phyloP scores from a whole-genome alignment of 2,797 vertebrate species.

The Fistularia tabacaria region DNA sequence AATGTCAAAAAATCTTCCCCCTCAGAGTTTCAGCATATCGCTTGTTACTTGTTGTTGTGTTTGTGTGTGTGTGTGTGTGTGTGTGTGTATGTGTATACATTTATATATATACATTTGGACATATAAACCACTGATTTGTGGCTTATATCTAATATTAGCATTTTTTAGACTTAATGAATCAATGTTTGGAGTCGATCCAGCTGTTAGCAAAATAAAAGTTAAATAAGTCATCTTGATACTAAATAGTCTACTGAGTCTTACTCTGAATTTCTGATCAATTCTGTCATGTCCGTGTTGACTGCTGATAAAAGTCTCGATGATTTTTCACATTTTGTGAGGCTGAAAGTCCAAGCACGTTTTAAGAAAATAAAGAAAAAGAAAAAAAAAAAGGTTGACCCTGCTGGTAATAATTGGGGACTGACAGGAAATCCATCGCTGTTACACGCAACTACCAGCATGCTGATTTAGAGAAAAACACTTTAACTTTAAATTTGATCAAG shows the following conservation, averaged over 20 bases:
- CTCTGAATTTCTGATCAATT: conserved; percentile 35
- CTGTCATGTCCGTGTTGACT: conserved; percentile 24
- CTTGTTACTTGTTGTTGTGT: neutral
- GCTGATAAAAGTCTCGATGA: conserved; percentile 29
- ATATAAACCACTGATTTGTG: too few relatives aligned
- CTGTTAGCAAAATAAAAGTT: too few relatives aligned
- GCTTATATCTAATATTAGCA: too few relatives aligned
- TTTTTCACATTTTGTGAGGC: conserved; percentile 41
- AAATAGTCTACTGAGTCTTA: conserved; percentile 1
- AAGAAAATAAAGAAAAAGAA: conserved; percentile 5
- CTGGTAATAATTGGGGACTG: conserved; percentile 62
- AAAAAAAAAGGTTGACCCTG: conserved; percentile 37
- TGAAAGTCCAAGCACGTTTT: conserved; percentile 46
- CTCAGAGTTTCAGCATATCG: too few relatives aligned
- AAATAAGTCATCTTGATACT: too few relatives aligned
- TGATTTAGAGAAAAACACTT: conserved; percentile 66
- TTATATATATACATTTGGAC: too few relatives aligned
- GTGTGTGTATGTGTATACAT: neutral
- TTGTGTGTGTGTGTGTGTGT: neutral
- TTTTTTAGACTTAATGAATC: too few relatives aligned
- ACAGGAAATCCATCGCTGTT: conserved; percentile 75
- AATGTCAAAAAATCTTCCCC: too few relatives aligned
- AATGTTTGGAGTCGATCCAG: too few relatives aligned
- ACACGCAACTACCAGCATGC: conserved; percentile 72
- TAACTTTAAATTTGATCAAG: conserved; percentile 67